Base-by-base conservation (phyloP, 2,797 vertebrate genomes). In the Eurystomus glaucurus region DNA sequence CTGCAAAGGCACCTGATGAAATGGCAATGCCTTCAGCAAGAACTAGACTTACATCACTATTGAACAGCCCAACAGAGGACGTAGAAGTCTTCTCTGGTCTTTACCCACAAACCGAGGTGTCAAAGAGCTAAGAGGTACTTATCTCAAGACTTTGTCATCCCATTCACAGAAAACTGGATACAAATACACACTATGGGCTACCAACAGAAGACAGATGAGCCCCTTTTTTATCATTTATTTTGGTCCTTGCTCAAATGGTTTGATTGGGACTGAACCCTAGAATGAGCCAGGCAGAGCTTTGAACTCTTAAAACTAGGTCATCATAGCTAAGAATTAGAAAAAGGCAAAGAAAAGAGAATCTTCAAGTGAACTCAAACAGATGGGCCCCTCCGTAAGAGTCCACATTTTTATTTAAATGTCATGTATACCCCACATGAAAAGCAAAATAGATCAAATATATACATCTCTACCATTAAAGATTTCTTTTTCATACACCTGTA, bases 331-430 rank as follows among this genome's bases (percentile, higher is more conserved):
- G n/a, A 8, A 33, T 18, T 35, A 21, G 31, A 55, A 54, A 60
- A 60, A 46, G 43, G 46, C 31, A 46, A 7, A 20, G 33, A 51
- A 52, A 12, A n/a, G 5, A 20, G 70, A 69, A 52, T 43, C 37
- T 57, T 75, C 62, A 64, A 78, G 71, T 55, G 29, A 94, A 78
- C 43, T 94, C 87, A 91, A 71, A 69, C 2, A 48, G 74, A 75
- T 66, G 80, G 77, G 26, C 23, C 46, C 51, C 90, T 93, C 72
- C 43, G 12, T 72, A 84, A 95, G 55, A 93, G 68, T 84, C 93
- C 90, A 89, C 69, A 65, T 95, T 94, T 96, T 96, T 96, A 93
- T 97, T 96, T 96, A 92, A 96, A 97, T 98, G 78, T 93, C 95
- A 91, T 97, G 95, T 96, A 97, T 79, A 96, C 78, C 95, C 87